phyloP scores from a whole-genome alignment of 1,140 invertebrate genomes.

The Octopus sinensis region DNA sequence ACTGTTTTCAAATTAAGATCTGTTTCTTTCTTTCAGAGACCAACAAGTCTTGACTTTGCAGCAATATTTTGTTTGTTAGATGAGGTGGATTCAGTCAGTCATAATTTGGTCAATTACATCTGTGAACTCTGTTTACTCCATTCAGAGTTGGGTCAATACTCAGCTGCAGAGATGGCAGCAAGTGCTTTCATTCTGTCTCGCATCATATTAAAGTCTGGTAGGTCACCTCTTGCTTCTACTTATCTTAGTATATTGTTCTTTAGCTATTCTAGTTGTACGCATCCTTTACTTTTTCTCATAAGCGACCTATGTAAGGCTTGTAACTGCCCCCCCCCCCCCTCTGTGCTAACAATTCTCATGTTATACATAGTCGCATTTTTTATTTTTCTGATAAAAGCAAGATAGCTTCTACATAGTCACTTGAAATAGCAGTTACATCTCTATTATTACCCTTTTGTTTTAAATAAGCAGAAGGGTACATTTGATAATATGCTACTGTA shows the following conservation, averaged over 20 bases:
- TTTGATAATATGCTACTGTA: no score
- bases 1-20: neutral
- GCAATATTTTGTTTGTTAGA: conserved; percentile 41
- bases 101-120: conserved; percentile 48
- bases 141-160: conserved; percentile 52
- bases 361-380: no score
- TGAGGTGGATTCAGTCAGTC: conserved; percentile 28
- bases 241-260: neutral
- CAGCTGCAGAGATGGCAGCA: conserved; percentile 47
- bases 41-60: conserved; percentile 48
- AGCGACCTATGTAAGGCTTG: no score
- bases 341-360: no score
- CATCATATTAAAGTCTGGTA: conserved; percentile 44
- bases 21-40: conserved; percentile 23
- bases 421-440: no score
- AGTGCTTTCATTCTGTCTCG: conserved; percentile 48
- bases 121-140: conserved; percentile 51
- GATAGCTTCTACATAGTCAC: no score
- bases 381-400: no score
- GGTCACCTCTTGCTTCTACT: conserved; percentile 16
- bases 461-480: no score
- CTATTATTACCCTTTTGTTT: no score
- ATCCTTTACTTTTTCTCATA: no score
- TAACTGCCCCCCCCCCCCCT: no score
- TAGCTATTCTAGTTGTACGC: neutral